These are phyloP conservation scores for Lepisosteus oculatus DNA, from an alignment of 2,113 vertebrate genomes.

Conservation along the genomic window DNA sequence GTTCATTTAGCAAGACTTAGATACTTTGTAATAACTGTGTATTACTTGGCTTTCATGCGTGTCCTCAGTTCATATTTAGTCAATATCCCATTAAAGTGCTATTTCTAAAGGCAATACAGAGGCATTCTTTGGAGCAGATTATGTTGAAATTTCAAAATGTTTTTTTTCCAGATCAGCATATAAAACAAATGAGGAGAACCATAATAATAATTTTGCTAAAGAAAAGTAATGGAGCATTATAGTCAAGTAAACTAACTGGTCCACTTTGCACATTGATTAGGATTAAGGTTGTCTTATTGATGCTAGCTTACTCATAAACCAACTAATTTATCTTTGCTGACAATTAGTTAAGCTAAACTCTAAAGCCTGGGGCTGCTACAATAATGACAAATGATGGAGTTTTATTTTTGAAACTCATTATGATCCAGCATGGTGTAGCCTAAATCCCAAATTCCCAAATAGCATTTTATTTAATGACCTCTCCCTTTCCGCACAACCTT, in stretches of 20 bases:
- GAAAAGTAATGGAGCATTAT: slow-evolving; percentile 35
- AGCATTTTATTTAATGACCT: slow-evolving; percentile 8
- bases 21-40: slow-evolving; percentile 56
- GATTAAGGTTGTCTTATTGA: slow-evolving; percentile 36
- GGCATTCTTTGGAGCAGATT: not conserved
- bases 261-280: slow-evolving; percentile 43
- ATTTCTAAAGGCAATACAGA: slow-evolving; percentile 36
- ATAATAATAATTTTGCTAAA: slow-evolving; percentile 44
- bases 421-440: not conserved
- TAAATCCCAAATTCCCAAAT: slow-evolving; percentile 7
- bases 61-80: slow-evolving; percentile 59
- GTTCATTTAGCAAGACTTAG: slow-evolving; percentile 37
- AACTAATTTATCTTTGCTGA: not conserved
- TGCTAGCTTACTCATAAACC: not conserved
- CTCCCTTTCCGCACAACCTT: not conserved
- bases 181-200: slow-evolving; percentile 25
- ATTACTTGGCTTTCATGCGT: slow-evolving; percentile 43
- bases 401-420: slow-evolving; percentile 14
- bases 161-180: not conserved
- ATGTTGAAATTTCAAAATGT: not conserved
- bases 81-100: slow-evolving; percentile 58
- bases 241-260: slow-evolving; percentile 34
- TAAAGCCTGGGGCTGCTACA: not conserved
- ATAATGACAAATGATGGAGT: slow-evolving; percentile 9
- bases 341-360: slow-evolving; percentile 8